These are phyloP conservation scores for Ascidia mentula DNA, from an alignment of 23 tunicate species.

Conservation along the genomic window DNA sequence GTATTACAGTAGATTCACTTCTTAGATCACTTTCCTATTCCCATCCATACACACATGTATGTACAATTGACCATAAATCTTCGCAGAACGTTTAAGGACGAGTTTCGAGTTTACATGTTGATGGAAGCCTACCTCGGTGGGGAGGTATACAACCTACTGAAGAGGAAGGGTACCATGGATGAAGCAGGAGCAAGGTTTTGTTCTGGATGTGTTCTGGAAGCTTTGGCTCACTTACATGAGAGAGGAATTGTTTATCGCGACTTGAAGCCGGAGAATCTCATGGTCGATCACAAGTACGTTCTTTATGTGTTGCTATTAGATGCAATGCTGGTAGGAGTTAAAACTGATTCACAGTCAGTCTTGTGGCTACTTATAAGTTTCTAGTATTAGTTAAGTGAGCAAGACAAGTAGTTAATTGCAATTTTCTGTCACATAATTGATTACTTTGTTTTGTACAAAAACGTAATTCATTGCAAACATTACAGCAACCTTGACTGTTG, in stretches of 20 bases:
- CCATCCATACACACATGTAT: too few species aligned
- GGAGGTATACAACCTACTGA: slow-evolving; percentile 65
- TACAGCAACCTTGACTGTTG: too few species aligned
- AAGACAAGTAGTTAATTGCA: too few species aligned
- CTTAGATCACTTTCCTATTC: too few species aligned
- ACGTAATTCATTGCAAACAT: too few species aligned
- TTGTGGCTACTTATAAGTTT: too few species aligned
- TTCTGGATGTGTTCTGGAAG: slow-evolving; percentile 85
- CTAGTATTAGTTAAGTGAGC: too few species aligned
- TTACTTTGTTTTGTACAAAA: too few species aligned
- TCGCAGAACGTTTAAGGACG: slow-evolving; percentile 84
- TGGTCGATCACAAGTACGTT: slow-evolving; percentile 82
- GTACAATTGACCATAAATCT: too few species aligned
- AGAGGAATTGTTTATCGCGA: slow-evolving; percentile 86
- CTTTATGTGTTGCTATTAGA: neutral
- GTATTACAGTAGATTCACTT: too few species aligned
- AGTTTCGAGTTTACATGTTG: slow-evolving; percentile 67
- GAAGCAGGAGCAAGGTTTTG: slow-evolving; percentile 71
- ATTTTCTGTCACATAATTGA: too few species aligned
- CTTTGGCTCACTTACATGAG: slow-evolving; percentile 81
- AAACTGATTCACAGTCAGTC: too few species aligned
- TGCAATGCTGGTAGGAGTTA: neutral
- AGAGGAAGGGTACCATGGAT: slow-evolving; percentile 70
- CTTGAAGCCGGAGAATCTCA: slow-evolving; percentile 92
- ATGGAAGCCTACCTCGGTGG: slow-evolving; percentile 98